A percentile compares a stretch with the other conserved stretches of the same genome.
Conservation (phyloP, 2,888 invertebrate genomes). For the Scaptomyza polygonia region DNA sequence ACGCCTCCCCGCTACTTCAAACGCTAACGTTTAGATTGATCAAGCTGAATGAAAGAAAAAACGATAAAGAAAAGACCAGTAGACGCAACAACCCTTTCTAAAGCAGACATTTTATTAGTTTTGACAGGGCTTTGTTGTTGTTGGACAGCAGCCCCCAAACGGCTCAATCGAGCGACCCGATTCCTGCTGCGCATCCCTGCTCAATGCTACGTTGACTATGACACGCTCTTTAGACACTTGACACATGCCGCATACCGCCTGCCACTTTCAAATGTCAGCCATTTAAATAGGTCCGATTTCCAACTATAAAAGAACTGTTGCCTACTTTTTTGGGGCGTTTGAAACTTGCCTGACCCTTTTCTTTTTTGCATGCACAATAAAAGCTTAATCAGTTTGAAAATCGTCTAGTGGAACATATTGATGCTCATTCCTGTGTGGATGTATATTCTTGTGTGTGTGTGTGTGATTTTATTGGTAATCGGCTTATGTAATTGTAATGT, state of each 20-base stretch:
- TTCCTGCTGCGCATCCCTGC: slow-evolving; percentile 32
- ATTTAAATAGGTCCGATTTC: slow-evolving; percentile 36
- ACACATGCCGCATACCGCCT: slow-evolving; percentile 59
- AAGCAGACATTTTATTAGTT: slow-evolving; percentile 76
- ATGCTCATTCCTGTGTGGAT: neutral
- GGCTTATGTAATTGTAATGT: slow-evolving; percentile 77
- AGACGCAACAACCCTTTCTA: slow-evolving; percentile 50
- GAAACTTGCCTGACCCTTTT: slow-evolving; percentile 29
- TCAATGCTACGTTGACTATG: slow-evolving; percentile 61
- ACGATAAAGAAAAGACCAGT: slow-evolving; percentile 17
- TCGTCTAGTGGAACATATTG: slow-evolving; percentile 57
- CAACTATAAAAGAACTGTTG: slow-evolving; percentile 35
- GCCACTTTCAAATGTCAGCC: slow-evolving; percentile 61
- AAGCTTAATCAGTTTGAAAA: slow-evolving; percentile 77
- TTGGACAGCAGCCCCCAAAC: slow-evolving; percentile 44
- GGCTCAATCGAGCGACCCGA: slow-evolving; percentile 42
- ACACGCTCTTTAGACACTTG: slow-evolving; percentile 73
- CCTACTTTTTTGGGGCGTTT: slow-evolving; percentile 36
- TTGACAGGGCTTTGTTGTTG: slow-evolving; percentile 76
- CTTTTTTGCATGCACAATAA: slow-evolving; percentile 57
- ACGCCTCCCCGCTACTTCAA: slow-evolving; percentile 65
- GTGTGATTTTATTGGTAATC: slow-evolving; percentile 52
- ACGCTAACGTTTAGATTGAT: slow-evolving; percentile 61
- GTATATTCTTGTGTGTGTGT: neutral
- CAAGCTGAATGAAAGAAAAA: slow-evolving; percentile 28